phyloP scores from a whole-genome alignment of 2,113 vertebrate genomes.

The Gulo gulo region DNA sequence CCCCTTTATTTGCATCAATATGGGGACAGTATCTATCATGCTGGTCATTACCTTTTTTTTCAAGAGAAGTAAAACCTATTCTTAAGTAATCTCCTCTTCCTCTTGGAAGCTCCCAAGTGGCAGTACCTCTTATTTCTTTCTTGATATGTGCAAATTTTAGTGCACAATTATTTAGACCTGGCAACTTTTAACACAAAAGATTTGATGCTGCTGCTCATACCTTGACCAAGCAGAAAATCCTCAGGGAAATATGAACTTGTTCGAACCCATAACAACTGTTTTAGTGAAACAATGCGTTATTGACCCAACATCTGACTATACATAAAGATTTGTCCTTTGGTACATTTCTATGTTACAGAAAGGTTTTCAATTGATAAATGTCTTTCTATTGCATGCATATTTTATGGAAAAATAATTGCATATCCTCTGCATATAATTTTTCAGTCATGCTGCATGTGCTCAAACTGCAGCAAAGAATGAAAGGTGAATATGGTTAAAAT shows the following conservation, averaged over 20 bases:
- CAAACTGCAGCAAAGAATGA: conserved; percentile 3
- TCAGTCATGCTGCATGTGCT: conserved; percentile 12
- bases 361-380: conserved; percentile 25
- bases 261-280: neutral
- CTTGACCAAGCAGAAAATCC: neutral
- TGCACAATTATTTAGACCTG: neutral
- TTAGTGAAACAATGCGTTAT: conserved; percentile 14
- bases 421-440: conserved; percentile 3
- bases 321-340: conserved; percentile 36
- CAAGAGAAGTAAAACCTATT: conserved; percentile 52
- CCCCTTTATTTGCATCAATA: neutral
- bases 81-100: neutral
- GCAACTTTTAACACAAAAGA: conserved; percentile 31
- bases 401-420: conserved; percentile 39
- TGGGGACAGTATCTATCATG: neutral
- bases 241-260: neutral
- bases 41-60: neutral
- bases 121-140: neutral
- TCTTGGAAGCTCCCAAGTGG: neutral
- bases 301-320: neutral
- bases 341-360: neutral
- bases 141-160: neutral
- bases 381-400: neutral
- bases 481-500: conserved; percentile 46
- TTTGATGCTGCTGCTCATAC: neutral